phyloP scores from a whole-genome alignment of 2,888 invertebrate genomes.

The Micropterix aruncella region DNA sequence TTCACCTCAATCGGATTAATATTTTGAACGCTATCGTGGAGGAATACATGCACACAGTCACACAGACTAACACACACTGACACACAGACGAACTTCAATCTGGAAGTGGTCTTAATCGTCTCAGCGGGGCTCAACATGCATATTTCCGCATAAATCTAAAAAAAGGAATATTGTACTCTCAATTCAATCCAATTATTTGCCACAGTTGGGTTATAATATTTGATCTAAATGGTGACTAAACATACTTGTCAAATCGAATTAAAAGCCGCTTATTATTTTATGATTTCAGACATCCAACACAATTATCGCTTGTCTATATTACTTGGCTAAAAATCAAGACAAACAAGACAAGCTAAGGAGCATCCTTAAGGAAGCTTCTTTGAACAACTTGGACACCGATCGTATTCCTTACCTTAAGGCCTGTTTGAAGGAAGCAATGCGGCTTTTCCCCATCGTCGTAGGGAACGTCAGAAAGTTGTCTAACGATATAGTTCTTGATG shows the following conservation, averaged over 20 bases:
- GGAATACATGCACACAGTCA: too few species aligned
- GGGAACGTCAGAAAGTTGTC: constrained; percentile 25
- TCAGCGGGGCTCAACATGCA: too few species aligned
- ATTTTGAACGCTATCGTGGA: too few species aligned
- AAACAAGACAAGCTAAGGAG: constrained; percentile 35
- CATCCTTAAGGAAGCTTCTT: constrained; percentile 20
- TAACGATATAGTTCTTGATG: constrained; percentile 26
- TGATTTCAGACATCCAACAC: constrained; percentile 26
- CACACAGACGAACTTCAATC: too few species aligned
- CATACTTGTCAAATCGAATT: not conserved
- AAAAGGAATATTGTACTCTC: too few species aligned
- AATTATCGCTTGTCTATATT: constrained; percentile 31
- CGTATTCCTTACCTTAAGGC: constrained; percentile 40
- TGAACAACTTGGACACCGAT: constrained; percentile 15
- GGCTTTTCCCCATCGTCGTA: constrained; percentile 27
- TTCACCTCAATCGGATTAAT: too few species aligned
- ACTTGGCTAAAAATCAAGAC: constrained; percentile 35
- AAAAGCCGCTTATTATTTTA: too few species aligned
- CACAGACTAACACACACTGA: too few species aligned
- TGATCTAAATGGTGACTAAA: not conserved
- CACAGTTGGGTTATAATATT: not conserved
- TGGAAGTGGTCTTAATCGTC: too few species aligned
- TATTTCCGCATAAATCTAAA: too few species aligned
- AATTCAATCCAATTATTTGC: too few species aligned
- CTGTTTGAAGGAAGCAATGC: constrained; percentile 45